These are phyloP conservation scores for Empidonax traillii DNA, from an alignment of 2,113 vertebrate genomes.

Conservation along the genomic window DNA sequence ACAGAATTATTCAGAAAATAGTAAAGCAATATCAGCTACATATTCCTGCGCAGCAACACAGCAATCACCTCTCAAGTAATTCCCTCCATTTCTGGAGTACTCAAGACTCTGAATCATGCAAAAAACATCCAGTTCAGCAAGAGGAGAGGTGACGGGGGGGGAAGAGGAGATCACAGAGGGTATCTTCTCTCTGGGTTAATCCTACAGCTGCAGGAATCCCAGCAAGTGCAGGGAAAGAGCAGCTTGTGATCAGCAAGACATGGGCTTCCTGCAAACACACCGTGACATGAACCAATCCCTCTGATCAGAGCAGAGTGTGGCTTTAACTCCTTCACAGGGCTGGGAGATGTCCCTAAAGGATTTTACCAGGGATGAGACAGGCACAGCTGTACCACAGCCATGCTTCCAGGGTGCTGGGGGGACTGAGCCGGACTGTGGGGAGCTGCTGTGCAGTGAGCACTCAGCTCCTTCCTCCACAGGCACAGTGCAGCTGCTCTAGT, in stretches of 20 bases:
- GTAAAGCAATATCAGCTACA: neutral
- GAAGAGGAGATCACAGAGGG: neutral
- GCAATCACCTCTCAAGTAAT: neutral
- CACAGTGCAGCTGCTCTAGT: neutral
- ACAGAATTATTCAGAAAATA: neutral
- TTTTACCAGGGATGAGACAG: neutral
- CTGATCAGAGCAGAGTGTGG: neutral
- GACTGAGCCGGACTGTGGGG: neutral
- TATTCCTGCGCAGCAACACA: neutral
- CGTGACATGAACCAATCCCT: fast-evolving
- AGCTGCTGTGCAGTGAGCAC: neutral
- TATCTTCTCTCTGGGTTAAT: neutral
- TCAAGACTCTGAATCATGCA: neutral
- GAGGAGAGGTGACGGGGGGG: neutral
- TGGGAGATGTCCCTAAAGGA: neutral
- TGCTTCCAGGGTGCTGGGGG: neutral
- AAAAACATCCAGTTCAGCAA: neutral
- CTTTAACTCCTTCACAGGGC: neutral
- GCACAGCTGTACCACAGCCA: neutral
- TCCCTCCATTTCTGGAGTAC: neutral
- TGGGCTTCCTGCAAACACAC: neutral
- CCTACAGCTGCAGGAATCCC: neutral
- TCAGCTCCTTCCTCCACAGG: neutral
- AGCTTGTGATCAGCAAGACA: neutral
- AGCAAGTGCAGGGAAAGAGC: neutral